Evolutionary conservation across 2,797 vertebrate species (phyloP).

Genomic region (Pteronotus mesoamericanus): DNA sequence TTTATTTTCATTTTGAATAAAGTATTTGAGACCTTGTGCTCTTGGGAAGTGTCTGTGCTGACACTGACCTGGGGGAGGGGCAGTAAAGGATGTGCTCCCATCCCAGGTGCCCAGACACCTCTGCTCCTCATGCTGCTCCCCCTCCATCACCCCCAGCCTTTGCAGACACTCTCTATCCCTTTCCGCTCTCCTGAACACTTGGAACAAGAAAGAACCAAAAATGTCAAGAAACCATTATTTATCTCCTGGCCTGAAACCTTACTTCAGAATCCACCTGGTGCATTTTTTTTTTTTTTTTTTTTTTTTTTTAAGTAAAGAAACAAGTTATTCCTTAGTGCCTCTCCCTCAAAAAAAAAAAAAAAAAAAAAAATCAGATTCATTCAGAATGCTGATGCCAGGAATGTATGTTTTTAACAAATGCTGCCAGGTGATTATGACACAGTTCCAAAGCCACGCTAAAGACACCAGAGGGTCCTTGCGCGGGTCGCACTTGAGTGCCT

Average conservation of each 20-base stretch:
- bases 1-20: constrained; percentile 35
- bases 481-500: background rate
- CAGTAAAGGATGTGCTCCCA: background rate
- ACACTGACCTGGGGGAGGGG: background rate
- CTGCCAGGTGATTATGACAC: background rate
- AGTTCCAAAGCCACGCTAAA: background rate
- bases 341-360: rapidly evolving
- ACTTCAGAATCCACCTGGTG: background rate
- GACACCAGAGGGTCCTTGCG: background rate
- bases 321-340: background rate
- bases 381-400: background rate
- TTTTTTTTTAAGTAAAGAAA: background rate
- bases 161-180: background rate
- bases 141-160: background rate
- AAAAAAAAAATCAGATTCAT: background rate
- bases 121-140: background rate
- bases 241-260: background rate
- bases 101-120: background rate
- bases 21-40: background rate
- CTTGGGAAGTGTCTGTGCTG: background rate
- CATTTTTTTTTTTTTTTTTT: background rate
- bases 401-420: background rate
- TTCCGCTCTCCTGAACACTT: background rate
- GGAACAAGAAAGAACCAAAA: background rate
- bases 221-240: background rate